These are phyloP conservation scores for Candidula unifasciata DNA, from an alignment of 2,888 invertebrate species.

Conservation along the genomic window DNA sequence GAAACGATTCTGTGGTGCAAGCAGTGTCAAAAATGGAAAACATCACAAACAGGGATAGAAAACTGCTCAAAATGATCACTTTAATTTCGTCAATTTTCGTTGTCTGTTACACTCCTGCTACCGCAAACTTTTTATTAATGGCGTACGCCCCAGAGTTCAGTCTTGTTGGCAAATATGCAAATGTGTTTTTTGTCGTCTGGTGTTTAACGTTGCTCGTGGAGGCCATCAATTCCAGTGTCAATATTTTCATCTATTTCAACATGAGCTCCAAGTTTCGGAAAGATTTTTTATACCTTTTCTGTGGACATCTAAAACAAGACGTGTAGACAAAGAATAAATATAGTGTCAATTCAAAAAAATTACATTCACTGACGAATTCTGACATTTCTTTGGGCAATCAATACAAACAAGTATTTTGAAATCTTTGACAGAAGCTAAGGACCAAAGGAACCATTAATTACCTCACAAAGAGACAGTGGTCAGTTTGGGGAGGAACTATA, in stretches of 20 bases:
- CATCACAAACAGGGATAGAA: background rate
- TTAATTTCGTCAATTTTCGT: slow-evolving; percentile 17
- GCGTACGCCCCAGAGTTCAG: slow-evolving; percentile 7
- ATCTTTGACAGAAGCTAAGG: too few relatives aligned
- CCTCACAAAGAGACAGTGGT: too few relatives aligned
- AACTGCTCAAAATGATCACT: slow-evolving; percentile 7
- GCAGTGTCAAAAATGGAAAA: background rate
- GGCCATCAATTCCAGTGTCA: slow-evolving; percentile 4
- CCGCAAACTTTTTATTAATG: slow-evolving; percentile 3
- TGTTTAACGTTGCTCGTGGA: background rate
- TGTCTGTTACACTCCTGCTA: slow-evolving; percentile 17
- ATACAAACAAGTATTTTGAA: too few relatives aligned
- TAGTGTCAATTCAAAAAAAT: too few relatives aligned
- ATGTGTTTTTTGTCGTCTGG: slow-evolving; percentile 24
- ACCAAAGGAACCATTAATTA: too few relatives aligned
- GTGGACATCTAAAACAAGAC: too few relatives aligned
- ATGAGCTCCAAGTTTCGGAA: slow-evolving; percentile 23
- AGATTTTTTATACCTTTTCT: background rate
- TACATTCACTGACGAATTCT: too few relatives aligned
- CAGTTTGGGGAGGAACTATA: too few relatives aligned
- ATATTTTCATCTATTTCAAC: background rate
- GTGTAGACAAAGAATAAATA: too few relatives aligned
- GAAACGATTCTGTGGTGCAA: background rate
- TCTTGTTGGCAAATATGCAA: background rate
- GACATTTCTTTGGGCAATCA: too few relatives aligned